Conservation (phyloP, 2,888 invertebrate species). For the Cremastobaeus sp. region DNA sequence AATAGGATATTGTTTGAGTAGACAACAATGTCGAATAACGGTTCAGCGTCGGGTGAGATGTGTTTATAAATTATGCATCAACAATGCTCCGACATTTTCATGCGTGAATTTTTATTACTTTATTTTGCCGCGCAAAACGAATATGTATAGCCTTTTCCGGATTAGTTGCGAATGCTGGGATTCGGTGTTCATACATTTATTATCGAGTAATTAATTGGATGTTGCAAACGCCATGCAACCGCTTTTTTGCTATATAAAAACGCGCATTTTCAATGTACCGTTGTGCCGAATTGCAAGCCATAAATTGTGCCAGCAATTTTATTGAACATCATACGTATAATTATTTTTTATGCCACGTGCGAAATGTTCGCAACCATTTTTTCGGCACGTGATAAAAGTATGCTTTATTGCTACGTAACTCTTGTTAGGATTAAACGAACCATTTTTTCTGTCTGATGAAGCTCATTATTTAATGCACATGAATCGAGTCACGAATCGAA, state of each 20-base stretch:
- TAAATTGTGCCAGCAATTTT: background rate
- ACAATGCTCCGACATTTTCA: constrained; percentile 25
- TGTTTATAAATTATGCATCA: constrained; percentile 41
- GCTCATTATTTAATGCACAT: too few species aligned
- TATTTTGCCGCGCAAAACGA: constrained; percentile 16
- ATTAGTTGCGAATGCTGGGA: constrained; percentile 2
- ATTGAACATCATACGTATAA: constrained; percentile 14
- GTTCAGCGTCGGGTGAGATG: constrained; percentile 18
- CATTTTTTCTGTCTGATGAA: too few species aligned
- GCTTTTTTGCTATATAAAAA: background rate
- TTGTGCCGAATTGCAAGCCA: background rate
- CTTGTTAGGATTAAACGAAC: too few species aligned
- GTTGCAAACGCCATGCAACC: background rate
- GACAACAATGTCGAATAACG: constrained; percentile 49
- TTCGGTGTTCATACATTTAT: constrained; percentile 25
- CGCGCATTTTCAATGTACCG: background rate
- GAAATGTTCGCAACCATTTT: constrained; percentile 4
- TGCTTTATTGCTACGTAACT: too few species aligned
- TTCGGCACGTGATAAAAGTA: too few species aligned
- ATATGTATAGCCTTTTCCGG: constrained; percentile 18
- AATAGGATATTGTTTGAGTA: constrained; percentile 41
- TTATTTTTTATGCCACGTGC: constrained; percentile 5
- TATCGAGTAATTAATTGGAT: constrained; percentile 25
- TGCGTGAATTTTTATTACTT: constrained; percentile 29
- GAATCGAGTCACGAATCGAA: too few species aligned